Evolutionary conservation across 2,797 vertebrate species (phyloP), one percentile per base, ranked within the genome.

Genomic region (Microhierax caerulescens): DNA sequence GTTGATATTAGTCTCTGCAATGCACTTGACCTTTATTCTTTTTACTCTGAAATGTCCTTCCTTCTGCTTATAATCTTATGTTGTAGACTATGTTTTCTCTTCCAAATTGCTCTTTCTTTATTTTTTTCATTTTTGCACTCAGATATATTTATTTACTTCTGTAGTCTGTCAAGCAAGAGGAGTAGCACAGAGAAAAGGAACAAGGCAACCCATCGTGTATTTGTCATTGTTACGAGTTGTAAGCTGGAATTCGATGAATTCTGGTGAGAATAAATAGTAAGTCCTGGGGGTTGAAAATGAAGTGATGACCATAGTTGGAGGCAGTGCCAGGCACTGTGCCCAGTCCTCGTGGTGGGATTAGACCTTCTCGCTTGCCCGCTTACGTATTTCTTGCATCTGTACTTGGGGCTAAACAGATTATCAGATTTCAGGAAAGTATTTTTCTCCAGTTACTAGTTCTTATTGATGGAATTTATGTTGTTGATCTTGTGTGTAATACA

Each of bases 401-500:
- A 0, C 43, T 54, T 20, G 9, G 28, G 30, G 41, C 51, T 91
- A 54, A 81, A 30, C 5, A 0, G 28, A 45, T 82, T 34, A 59
- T 14, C n/a, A 37, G 56, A 9, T 77, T 28, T 70, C 65, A 60
- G 84, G 54, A 13, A 50, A 23, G 41, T 6, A 0, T 4, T 63
- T 90, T 34, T 69, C 12, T 19, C 4, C 21, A 23, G 22, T 51
- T 70, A 21, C 24, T 11, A 11, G 0, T 5, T 75, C 4, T 47
- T 39, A 2, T 0, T 15, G 34, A 1, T 57, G 70, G 5, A 3
- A 9, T 47, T 67, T 27, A 1, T 13, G 67, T 1, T 18, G 48
- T 7, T 51, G 54, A 2, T 72, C 10, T 27, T 37, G 19, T 37
- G 30, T 10, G 45, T 47, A 7, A 19, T 17, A 6, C 1, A 2